Percentiles rank a stretch among this genome's conserved stretches.
Conservation (phyloP, 2,113 vertebrate genomes). For the Myrmecobius fasciatus region DNA sequence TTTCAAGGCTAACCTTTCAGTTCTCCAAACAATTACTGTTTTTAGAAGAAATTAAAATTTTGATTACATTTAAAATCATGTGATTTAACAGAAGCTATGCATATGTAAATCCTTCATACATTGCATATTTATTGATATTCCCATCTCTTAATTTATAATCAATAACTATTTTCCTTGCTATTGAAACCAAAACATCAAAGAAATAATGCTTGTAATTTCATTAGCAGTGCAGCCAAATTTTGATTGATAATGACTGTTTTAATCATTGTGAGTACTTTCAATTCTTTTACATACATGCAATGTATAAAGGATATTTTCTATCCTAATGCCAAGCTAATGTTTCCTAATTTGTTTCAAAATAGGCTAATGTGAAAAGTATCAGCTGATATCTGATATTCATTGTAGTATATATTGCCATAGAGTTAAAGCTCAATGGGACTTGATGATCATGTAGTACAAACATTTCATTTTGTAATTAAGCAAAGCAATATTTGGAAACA, state of each 20-base stretch:
- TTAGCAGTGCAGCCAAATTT: conserved; percentile 40
- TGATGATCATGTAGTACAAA: neutral
- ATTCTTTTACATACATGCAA: conserved; percentile 10
- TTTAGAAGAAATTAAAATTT: conserved; percentile 46
- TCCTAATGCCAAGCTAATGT: neutral
- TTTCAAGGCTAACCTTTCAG: conserved; percentile 44
- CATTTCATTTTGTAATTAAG: neutral
- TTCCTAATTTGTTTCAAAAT: neutral
- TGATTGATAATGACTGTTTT: conserved; percentile 43
- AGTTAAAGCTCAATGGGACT: neutral
- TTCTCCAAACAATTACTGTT: conserved; percentile 39
- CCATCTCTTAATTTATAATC: conserved; percentile 53
- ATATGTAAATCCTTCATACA: conserved; percentile 38
- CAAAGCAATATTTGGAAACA: neutral
- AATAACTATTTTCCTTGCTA: conserved; percentile 59
- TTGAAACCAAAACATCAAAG: conserved; percentile 48
- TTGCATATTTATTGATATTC: conserved; percentile 28
- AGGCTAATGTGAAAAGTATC: conserved; percentile 16
- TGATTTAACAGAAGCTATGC: conserved; percentile 42
- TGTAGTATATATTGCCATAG: neutral
- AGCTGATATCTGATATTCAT: conserved; percentile 29
- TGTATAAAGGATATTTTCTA: conserved; percentile 6
- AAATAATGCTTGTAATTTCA: conserved; percentile 50
- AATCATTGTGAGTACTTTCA: conserved; percentile 39
- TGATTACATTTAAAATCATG: conserved; percentile 49